phyloP scores from a whole-genome alignment of 2,113 vertebrate species.

The Oenanthe melanoleuca region DNA sequence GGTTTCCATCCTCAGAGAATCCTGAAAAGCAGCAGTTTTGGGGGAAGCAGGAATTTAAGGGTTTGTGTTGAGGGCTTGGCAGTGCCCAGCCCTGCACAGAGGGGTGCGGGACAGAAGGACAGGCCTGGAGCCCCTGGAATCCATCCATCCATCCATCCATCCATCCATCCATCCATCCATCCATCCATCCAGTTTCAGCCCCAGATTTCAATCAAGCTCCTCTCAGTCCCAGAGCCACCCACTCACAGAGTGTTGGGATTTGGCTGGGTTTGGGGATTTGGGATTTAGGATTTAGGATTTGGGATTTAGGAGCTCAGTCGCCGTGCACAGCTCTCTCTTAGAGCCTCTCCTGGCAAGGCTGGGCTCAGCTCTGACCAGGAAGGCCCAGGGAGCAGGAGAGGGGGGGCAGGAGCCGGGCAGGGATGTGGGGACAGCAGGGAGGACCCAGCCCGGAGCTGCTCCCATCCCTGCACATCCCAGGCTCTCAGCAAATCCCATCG shows the following conservation, averaged over 20 bases:
- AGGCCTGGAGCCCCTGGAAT: neutral
- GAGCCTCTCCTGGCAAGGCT: neutral
- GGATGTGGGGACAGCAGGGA: neutral
- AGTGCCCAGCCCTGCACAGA: neutral
- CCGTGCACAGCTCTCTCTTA: rapidly evolving
- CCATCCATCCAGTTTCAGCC: no score
- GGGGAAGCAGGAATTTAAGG: neutral
- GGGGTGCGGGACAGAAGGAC: neutral
- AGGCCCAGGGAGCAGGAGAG: neutral
- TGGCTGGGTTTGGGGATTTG: neutral
- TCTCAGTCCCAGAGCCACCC: rapidly evolving
- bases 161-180: neutral
- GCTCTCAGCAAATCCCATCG: neutral
- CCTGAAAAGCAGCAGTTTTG: neutral
- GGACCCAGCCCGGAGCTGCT: neutral
- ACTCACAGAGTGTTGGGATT: rapidly evolving
- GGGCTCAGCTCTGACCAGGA: neutral
- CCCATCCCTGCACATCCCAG: neutral
- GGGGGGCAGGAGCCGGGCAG: neutral
- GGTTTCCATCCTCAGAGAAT: neutral
- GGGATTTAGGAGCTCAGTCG: rapidly evolving
- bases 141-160: neutral
- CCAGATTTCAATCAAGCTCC: neutral
- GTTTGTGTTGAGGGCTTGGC: rapidly evolving
- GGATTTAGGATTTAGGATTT: neutral